Evolutionary conservation across 1,140 invertebrate genomes (phyloP), one percentile per base, ranked within the genome.

Genomic region (Drosophila virilis): DNA sequence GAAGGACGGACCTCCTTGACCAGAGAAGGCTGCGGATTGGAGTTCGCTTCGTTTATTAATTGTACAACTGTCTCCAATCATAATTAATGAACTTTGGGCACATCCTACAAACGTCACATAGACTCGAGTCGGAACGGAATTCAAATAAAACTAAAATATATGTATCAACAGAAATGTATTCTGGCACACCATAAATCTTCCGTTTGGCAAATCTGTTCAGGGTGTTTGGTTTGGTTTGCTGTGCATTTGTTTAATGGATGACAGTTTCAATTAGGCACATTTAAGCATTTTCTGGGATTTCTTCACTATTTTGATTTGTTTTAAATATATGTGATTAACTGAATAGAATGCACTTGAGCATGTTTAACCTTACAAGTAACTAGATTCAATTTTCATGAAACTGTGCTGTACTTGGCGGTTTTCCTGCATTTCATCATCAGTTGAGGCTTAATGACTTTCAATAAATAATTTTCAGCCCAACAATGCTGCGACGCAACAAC

Each of bases 11-110:
- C 37, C 55, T 43, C 64, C 59, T n/a, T 33, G 62, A 78, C 58
- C 55, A 75, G 60, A 80, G 65, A 37, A 66, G 61, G 62, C 61
- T 42, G 60, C 33, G 71, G 61, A 15, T 15, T 54, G n/a, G 38
- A 15, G 51, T 28, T 57, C 54, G 55, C 69, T 77, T 62, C 79
- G 61, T 80, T 88, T 88, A 88, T 88, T 88, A 88, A 88, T 88
- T 89, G 84, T 89, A 79, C 79, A 89, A 83, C 84, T 88, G 83
- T 88, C 83, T 83, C 83, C 83, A 89, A 89, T 88, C 79, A 88
- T 89, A 88, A 88, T 88, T 88, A 88, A 88, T 88, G 83, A 88
- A 88, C 84, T 83, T 88, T 74, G 28, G 59, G 66, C 77, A 79
- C 83, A 86, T 88, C 79, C 83, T 81, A 48, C 58, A 22, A 46